Conservation (phyloP, 1,140 invertebrate genomes). For the Idris sp. region DNA sequence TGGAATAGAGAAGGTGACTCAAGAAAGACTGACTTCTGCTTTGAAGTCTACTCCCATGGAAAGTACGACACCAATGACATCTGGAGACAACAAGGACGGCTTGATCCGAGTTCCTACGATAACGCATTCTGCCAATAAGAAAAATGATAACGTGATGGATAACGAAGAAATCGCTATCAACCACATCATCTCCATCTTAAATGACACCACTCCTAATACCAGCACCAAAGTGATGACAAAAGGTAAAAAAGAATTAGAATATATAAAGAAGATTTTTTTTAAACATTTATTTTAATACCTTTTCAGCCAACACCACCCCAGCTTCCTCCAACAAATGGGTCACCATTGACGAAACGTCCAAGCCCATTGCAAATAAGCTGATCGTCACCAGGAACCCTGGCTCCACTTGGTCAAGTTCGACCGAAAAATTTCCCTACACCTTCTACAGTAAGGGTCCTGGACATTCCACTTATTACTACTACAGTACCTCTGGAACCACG, state of each 20-base stretch:
- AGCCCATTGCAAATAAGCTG: conserved; percentile 52
- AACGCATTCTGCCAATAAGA: conserved; percentile 73
- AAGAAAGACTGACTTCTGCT: conserved; percentile 29
- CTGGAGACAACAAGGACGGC: conserved; percentile 64
- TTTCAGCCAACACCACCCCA: conserved; percentile 63
- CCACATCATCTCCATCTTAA: conserved; percentile 83
- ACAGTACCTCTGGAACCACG: conserved; percentile 66
- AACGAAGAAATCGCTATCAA: conserved; percentile 76
- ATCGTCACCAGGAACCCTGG: conserved; percentile 52
- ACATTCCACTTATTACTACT: conserved; percentile 71
- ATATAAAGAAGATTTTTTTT: too few relatives aligned
- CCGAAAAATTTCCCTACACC: conserved; percentile 67
- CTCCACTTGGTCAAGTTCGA: conserved; percentile 53
- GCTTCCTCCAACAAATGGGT: conserved; percentile 78
- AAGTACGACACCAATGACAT: conserved; percentile 68
- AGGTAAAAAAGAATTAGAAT: too few relatives aligned
- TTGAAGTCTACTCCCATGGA: conserved; percentile 24
- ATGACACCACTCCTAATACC: conserved; percentile 78
- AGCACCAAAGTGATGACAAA: conserved; percentile 64
- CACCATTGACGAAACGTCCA: conserved; percentile 73
- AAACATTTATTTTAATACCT: too few relatives aligned
- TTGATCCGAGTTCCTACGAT: conserved; percentile 79
- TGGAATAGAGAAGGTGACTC: conserved; percentile 46
- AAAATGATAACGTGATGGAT: conserved; percentile 68
- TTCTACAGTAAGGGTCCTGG: conserved; percentile 67